Base-by-base conservation (phyloP, 2,888 invertebrate species). In the Philaethria dido region DNA sequence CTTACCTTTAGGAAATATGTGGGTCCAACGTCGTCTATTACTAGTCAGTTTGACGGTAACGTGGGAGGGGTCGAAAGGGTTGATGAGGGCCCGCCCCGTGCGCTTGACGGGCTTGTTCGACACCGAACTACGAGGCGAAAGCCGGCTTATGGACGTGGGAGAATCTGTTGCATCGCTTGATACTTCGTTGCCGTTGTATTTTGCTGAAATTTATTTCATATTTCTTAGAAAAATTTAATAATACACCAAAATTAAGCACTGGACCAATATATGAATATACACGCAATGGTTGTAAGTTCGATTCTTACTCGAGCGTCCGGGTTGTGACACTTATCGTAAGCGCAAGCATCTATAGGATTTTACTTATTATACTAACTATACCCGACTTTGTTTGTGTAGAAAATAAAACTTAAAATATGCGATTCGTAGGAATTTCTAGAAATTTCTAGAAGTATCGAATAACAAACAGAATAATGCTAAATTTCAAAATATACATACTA, bases 61-160 rank as follows among this genome's bases (percentile, higher is more conserved):
- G 82, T 99, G 98, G 0, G 99, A 98, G 0, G 99, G 99, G 85
- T 99, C 99, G 84, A 99, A 99, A 0, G 99, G 99, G 89, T 99
- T 99, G 78, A 99, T 98, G 50, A 98, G 93, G 0, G 98, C 97
- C 69, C 97, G 93, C 0, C 97, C 96, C 0, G 97, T 96, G n/a
- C 96, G 87, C 20, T 95, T 93, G 52, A 94, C 93, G 0, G 94
- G 94, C 60, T 93, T 93, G 79, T 93, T 84, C 0, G 86, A 83
- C 13, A 87, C 84, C 0, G 90, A 88, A 63, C 91, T 89, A 0
- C 91, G 79, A 0, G 92, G 91, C 0, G 91, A 89, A 0, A 88
- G 78, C 0, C 90, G 82, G 59, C 82, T 84, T 67, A 78, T 78
- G 2, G 84, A 78, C 2, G 85, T 70, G 0, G 88, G 86, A 0